Percentiles rank a stretch among this genome's conserved stretches.
Evolutionary conservation across 2,888 invertebrate genomes (phyloP).

Genomic region (Cantharis flavilabris): DNA sequence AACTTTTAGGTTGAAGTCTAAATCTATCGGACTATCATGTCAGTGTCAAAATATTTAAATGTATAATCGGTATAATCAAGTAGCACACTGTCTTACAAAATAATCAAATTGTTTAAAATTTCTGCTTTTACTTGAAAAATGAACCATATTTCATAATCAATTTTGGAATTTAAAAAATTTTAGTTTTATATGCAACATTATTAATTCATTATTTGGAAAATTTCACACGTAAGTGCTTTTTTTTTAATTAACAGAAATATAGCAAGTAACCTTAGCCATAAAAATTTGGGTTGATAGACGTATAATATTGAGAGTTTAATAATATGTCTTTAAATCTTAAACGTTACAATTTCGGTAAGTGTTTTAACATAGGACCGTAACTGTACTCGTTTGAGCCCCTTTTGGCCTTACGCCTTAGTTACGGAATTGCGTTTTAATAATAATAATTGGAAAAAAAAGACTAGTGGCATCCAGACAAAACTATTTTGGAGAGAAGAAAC

Average conservation of each 20-base stretch:
- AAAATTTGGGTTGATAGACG: neutral
- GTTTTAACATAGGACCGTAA: neutral
- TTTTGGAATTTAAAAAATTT: neutral
- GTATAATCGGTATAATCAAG: neutral
- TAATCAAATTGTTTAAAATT: neutral
- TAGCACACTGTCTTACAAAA: neutral
- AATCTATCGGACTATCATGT: too few species aligned
- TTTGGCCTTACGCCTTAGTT: too few species aligned
- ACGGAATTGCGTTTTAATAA: neutral
- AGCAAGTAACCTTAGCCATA: neutral
- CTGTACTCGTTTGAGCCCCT: too few species aligned
- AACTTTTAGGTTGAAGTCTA: too few species aligned
- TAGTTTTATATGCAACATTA: neutral
- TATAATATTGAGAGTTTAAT: neutral
- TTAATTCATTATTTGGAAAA: neutral
- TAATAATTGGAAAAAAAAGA: neutral
- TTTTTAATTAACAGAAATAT: neutral
- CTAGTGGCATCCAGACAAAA: neutral
- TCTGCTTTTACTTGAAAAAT: neutral
- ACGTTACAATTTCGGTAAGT: neutral
- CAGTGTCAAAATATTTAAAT: too few species aligned
- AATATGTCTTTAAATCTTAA: neutral
- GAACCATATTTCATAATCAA: neutral
- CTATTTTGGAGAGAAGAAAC: neutral
- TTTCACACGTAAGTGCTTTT: neutral